A percentile compares a stretch with the other conserved stretches of the same genome.
phyloP scores from a whole-genome alignment of 2,797 vertebrate genomes.

The Enteromius argenteus region DNA sequence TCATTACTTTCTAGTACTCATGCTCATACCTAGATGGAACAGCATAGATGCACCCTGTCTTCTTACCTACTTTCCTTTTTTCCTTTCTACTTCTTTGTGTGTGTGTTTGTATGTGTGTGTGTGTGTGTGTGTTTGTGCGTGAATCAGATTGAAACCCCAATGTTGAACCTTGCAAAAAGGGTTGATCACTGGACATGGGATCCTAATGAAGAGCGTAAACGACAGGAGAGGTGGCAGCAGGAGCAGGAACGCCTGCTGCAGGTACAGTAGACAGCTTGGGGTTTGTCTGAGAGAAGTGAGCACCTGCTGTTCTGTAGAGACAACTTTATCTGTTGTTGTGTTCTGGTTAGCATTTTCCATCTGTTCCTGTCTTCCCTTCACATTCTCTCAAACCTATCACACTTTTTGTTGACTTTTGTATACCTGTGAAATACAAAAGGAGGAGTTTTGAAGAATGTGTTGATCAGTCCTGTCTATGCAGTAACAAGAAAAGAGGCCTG shows the following conservation, averaged over 20 bases:
- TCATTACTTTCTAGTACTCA: not conserved
- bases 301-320: conserved; percentile 14
- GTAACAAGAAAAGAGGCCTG: not conserved
- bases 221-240: conserved; percentile 96
- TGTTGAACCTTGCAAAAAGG: conserved; percentile 87
- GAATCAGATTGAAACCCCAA: conserved; percentile 80
- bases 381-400: not conserved
- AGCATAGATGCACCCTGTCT: conserved; percentile 58
- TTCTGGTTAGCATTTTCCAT: not conserved
- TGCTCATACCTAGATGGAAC: not conserved
- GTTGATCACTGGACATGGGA: conserved; percentile 97
- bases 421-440: not conserved
- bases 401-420: conserved; percentile 1
- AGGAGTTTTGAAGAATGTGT: not conserved
- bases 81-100: conserved; percentile 21
- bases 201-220: conserved; percentile 94
- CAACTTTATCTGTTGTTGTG: conserved; percentile 21
- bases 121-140: conserved; percentile 55
- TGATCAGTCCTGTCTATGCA: not conserved
- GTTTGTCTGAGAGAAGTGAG: conserved; percentile 15
- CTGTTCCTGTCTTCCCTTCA: conserved; percentile 1
- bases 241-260: conserved; percentile 96
- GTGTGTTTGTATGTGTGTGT: not conserved
- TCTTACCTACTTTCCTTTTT: conserved; percentile 75
- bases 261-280: conserved; percentile 77